These are phyloP conservation scores for Isurus oxyrinchus DNA, from an alignment of 2,113 vertebrate species.

Conservation along the genomic window DNA sequence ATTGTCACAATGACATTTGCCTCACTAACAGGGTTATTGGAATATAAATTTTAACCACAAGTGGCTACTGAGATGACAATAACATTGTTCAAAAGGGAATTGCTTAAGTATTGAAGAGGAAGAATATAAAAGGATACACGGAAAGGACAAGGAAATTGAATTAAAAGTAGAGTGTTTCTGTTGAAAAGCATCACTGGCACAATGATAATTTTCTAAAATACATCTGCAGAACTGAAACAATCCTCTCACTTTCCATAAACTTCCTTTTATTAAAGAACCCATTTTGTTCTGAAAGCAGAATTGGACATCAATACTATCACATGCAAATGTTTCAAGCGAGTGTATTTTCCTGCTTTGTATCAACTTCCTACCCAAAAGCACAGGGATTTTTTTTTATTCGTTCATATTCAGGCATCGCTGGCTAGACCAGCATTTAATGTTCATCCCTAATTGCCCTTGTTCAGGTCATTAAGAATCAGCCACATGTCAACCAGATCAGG, in stretches of 20 bases:
- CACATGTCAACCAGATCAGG: too few species aligned
- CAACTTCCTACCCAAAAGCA: background rate
- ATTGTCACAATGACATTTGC: background rate
- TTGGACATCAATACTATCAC: background rate
- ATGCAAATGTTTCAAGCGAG: background rate
- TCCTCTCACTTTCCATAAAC: background rate
- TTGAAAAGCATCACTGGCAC: background rate
- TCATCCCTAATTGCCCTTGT: too few species aligned
- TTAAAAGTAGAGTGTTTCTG: too few species aligned
- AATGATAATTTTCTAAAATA: background rate
- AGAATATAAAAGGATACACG: background rate
- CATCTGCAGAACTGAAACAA: background rate
- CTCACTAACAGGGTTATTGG: background rate
- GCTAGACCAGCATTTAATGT: too few species aligned
- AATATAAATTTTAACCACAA: background rate
- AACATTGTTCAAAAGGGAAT: background rate
- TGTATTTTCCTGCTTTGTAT: background rate
- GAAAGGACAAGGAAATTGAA: background rate
- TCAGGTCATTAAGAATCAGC: too few species aligned
- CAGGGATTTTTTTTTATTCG: too few species aligned
- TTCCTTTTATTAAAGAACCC: background rate
- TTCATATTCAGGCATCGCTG: too few species aligned
- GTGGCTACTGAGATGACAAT: background rate
- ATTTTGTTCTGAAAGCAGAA: background rate
- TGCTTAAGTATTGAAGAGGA: too few species aligned